Conservation (phyloP, 2,888 invertebrate genomes). For the Nesidiocoris tenuis region DNA sequence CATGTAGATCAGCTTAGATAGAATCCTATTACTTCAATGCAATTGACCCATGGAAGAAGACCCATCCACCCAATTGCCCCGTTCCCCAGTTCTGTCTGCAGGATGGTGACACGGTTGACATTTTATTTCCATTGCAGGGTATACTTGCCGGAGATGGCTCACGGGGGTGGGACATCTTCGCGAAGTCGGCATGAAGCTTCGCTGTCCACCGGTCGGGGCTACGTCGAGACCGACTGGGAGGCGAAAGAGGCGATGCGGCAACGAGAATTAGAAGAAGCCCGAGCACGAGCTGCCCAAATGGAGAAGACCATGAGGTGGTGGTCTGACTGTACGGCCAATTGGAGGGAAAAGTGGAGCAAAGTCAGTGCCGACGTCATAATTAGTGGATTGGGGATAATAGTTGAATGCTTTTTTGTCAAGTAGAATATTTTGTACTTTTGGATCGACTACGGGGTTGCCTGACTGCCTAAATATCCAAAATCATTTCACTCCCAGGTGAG, state of each 20-base stretch:
- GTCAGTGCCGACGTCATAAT: too few relatives aligned
- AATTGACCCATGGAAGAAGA: too few relatives aligned
- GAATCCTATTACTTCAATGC: too few relatives aligned
- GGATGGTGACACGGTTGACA: too few relatives aligned
- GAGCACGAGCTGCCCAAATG: slow-evolving; percentile 95
- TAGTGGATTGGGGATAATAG: too few relatives aligned
- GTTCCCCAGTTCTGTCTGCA: too few relatives aligned
- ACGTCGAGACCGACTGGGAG: slow-evolving; percentile 70
- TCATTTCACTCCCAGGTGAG: slow-evolving; percentile 67
- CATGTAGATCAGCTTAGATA: too few relatives aligned
- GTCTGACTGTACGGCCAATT: slow-evolving; percentile 96
- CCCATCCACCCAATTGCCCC: too few relatives aligned
- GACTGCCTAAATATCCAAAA: too few relatives aligned
- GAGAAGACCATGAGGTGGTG: slow-evolving; percentile 99
- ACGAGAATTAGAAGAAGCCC: slow-evolving; percentile 89
- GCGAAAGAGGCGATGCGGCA: slow-evolving; percentile 70
- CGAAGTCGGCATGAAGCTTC: slow-evolving; percentile 56
- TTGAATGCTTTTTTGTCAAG: too few relatives aligned
- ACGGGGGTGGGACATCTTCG: slow-evolving; percentile 62
- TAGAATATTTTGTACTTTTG: too few relatives aligned
- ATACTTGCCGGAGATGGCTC: slow-evolving; percentile 39
- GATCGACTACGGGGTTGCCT: too few relatives aligned
- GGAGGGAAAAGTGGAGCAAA: slow-evolving; percentile 95
- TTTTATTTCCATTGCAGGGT: slow-evolving; percentile 5
- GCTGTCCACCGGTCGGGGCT: slow-evolving; percentile 46